phyloP scores from a whole-genome alignment of 2,888 invertebrate species.

The Plagiodera versicolora region DNA sequence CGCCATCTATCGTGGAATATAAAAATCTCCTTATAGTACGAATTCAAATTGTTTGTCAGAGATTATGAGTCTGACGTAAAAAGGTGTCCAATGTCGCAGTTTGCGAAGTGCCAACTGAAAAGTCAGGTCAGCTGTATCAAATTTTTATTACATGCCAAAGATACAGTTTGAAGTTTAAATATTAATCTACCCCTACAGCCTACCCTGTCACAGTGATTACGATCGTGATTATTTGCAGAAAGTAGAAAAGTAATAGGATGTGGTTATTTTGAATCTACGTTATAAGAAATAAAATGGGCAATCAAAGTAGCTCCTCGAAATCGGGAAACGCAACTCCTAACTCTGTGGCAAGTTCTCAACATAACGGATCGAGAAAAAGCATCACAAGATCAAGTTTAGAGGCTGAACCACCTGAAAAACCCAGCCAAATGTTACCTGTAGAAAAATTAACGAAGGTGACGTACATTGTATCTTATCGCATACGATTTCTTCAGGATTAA shows the following conservation, averaged over 20 bases:
- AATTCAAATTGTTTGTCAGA: too few species aligned
- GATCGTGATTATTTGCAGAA: too few species aligned
- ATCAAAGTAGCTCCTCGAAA: slow-evolving; percentile 49
- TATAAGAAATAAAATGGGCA: slow-evolving; percentile 46
- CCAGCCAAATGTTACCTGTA: slow-evolving; percentile 69
- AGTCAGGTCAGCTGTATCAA: too few species aligned
- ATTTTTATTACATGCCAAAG: too few species aligned
- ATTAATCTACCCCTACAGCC: too few species aligned
- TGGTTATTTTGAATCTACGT: neutral
- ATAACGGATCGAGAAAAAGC: slow-evolving; percentile 56
- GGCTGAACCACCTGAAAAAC: slow-evolving; percentile 62
- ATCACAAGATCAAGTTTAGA: slow-evolving; percentile 67
- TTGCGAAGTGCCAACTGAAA: too few species aligned
- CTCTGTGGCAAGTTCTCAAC: slow-evolving; percentile 42
- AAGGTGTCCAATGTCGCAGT: too few species aligned
- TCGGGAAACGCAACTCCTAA: slow-evolving; percentile 42
- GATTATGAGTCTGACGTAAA: too few species aligned
- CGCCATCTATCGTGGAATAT: too few species aligned
- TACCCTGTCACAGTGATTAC: too few species aligned
- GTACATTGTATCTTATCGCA: slow-evolving; percentile 28
- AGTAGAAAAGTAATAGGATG: slow-evolving; percentile 14
- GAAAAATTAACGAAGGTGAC: slow-evolving; percentile 76
- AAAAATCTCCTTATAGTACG: too few species aligned
- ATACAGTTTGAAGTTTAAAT: too few species aligned
- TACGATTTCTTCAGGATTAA: slow-evolving; percentile 9